Evolutionary conservation across 1,140 invertebrate genomes (phyloP).

Genomic region (Rhysida immarginata): DNA sequence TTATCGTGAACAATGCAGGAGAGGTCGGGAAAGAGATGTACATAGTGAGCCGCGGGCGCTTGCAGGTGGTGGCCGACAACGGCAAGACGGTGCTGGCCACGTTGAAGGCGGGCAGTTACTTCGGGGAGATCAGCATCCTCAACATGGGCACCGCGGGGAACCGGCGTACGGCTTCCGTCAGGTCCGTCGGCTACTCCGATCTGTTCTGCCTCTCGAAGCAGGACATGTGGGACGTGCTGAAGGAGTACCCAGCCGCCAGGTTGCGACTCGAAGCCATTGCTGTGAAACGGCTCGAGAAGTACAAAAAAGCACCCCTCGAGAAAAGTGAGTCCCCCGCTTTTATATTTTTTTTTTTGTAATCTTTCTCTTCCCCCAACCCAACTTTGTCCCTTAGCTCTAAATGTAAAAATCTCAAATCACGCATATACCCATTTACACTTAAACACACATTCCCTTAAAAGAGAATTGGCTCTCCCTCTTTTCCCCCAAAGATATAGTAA

Average conservation of each 20-base stretch:
- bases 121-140: slow-evolving; percentile 98
- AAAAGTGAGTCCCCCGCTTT: slow-evolving; percentile 47
- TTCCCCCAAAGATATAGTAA: no score
- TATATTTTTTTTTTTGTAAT: not conserved
- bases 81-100: slow-evolving; percentile 92
- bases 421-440: no score
- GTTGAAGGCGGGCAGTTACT: slow-evolving; percentile 92
- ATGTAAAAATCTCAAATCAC: no score
- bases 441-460: no score
- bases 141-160: slow-evolving; percentile 99
- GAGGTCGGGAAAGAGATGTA: slow-evolving; percentile 99
- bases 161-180: slow-evolving; percentile 84
- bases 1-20: no score
- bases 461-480: no score
- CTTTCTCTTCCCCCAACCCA: no score
- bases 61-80: slow-evolving; percentile 94
- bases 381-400: no score
- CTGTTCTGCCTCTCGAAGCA: slow-evolving; percentile 97
- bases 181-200: slow-evolving; percentile 96
- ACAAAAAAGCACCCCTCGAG: slow-evolving; percentile 78
- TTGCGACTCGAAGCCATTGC: slow-evolving; percentile 94
- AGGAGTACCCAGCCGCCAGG: slow-evolving; percentile 92
- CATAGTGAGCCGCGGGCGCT: slow-evolving; percentile 88
- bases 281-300: slow-evolving; percentile 88
- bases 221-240: slow-evolving; percentile 98